Base-by-base conservation (phyloP, 2,113 vertebrate genomes). In the Nanorana parkeri region DNA sequence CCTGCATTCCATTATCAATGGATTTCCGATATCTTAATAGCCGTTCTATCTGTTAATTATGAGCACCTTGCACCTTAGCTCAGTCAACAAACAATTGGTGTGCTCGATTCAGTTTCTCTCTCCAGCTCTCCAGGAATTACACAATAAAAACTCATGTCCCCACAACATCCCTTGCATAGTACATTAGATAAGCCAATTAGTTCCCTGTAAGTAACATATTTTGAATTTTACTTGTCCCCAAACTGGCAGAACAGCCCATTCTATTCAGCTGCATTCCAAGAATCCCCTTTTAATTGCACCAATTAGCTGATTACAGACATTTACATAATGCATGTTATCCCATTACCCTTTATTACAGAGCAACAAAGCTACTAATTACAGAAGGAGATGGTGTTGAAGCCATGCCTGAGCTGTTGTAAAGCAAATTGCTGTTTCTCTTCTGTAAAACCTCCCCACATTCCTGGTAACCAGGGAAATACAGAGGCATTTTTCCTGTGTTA, bases 241-340 rank as follows among this genome's bases (percentile, higher is more conserved):
- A 55, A 82, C 71, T 56, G 5, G 71, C 47, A 41, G 2, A 32
- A 24, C 69, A 67, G 54, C 63, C 61, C 60, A 19, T 23, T 28
- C 61, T 20, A 66, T 55, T 75, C 54, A 47, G 28, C 29, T 41
- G 47, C 80, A 82, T 82, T 82, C 80, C 71, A 47, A 21, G 13
- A 15, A 65, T 67, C 61, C 32, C 61, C 24, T n/a, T 17, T n/a
- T 58, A 63, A 82, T 75, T 75, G 28, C 52, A 65, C 29, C 21
- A 73, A 73, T 66, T 74, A 74, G 32, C 56, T 72, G 68, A 81
- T 81, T 63, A 73, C 61, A 82, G 29, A 73, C 60, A 74, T 73
- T 68, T 82, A 75, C 61, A 36, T 66, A 56, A 52, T 41, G 28
- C 61, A 52, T 41, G 16, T 74, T 74, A 82, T 64, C 56, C 79